Evolutionary conservation across 1,140 invertebrate genomes (phyloP), one percentile per base, ranked within the genome.

Genomic region (Polypedilum pembai): DNA sequence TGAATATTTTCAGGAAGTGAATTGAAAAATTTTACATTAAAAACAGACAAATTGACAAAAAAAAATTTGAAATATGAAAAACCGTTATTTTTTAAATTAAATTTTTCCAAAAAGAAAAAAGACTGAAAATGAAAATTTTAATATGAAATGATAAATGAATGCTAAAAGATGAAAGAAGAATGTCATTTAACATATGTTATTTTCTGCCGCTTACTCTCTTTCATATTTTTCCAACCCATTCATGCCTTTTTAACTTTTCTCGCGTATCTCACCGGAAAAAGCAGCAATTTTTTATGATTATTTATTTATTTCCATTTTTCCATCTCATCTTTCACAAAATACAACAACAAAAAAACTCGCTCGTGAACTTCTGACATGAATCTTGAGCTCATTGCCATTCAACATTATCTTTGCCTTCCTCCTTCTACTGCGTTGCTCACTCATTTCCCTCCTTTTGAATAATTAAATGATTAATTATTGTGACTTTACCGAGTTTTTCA

Each of bases 381-480:
- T 56, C 45, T n/a, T 45, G 41, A 45, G 41, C 24, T 33, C 24
- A 33, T 33, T 33, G 24, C 24, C 24, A 33, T 33, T 33, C 24
- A 56, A 1, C 45, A 56, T 56, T 56, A 56, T 56, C 45, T 56
- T 56, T 12, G 10, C 45, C 10, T 56, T 56, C 45, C n/a, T n/a
- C 7, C n/a, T 15, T 56, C n/a, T 8, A 33, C 24, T 33, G 5
- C 24, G 5, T 33, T 33, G 24, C 24, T 33, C 24, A 33, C 24
- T 33, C 24, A 33, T 33, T 33, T 33, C 24, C 24, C 24, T 33
- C 24, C 10, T 56, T 56, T 56, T 69, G 65, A 69, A 21, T 69
- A 69, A 69, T 69, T 69, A 69, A 69, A 69, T 69, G 65, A 69
- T 69, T 69, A 69, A 69, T 69, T 69, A 69, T 69, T 69, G 17